phyloP scores from a whole-genome alignment of 2,113 vertebrate genomes.

The Sarotherodon lohbergeri region DNA sequence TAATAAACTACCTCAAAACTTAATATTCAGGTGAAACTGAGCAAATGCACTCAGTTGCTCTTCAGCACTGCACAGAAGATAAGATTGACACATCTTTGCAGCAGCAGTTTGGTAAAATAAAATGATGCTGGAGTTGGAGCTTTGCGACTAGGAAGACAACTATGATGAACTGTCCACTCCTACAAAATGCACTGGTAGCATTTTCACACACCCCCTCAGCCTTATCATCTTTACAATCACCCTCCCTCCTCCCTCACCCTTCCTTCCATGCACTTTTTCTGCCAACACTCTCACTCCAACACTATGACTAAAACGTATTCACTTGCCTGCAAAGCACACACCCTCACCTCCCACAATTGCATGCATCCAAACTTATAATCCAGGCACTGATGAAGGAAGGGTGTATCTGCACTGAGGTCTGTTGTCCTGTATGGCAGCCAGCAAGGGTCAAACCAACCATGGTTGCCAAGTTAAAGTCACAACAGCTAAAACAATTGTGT shows the following conservation, averaged over 20 bases:
- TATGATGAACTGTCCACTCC: conserved; percentile 14
- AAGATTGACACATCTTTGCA: neutral
- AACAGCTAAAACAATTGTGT: neutral
- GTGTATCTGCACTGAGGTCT: neutral
- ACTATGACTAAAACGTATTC: neutral
- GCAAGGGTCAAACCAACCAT: conserved; percentile 3
- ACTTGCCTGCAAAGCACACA: neutral
- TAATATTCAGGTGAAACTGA: neutral
- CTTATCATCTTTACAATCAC: conserved; percentile 6
- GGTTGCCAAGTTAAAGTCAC: conserved; percentile 26
- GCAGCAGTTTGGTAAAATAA: neutral
- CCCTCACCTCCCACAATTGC: neutral
- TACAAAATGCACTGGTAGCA: conserved; percentile 17
- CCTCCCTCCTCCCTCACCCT: neutral
- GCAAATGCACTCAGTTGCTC: neutral
- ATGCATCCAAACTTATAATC: neutral
- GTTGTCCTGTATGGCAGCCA: neutral
- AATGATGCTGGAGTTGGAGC: neutral
- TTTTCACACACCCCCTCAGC: conserved; percentile 6
- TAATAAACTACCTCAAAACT: neutral
- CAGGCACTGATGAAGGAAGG: conserved; percentile 22
- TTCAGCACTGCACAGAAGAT: neutral
- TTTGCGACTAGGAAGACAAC: neutral
- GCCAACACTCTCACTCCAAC: neutral
- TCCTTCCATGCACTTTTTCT: conserved; percentile 14